These are phyloP conservation scores for Hydropotes inermis DNA, from an alignment of 2,113 vertebrate species.

Conservation along the genomic window DNA sequence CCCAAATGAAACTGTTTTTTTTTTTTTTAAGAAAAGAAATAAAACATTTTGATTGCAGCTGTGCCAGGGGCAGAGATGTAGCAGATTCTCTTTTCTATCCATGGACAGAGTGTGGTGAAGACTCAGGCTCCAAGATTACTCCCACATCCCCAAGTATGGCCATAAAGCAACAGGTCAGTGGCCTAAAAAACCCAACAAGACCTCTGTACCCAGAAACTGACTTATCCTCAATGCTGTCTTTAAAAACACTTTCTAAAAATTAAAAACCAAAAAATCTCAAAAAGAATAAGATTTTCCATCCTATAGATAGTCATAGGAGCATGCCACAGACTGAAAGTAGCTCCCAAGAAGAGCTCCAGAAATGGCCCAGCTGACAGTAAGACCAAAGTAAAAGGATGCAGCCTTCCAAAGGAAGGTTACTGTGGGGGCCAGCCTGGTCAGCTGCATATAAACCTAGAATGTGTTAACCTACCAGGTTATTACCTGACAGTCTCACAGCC, in stretches of 20 bases:
- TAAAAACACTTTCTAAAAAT: neutral
- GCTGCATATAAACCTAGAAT: neutral
- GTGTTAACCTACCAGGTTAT: neutral
- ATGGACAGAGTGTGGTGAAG: neutral
- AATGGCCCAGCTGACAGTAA: neutral
- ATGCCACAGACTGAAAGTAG: neutral
- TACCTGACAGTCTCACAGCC: neutral
- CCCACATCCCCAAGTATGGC: neutral
- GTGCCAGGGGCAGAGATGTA: neutral
- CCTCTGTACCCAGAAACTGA: neutral
- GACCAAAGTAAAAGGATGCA: neutral
- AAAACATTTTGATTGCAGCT: neutral
- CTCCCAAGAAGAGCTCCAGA: neutral
- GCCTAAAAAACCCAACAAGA: neutral
- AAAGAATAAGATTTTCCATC: neutral
- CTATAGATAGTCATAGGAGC: neutral
- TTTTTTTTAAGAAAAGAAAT: neutral
- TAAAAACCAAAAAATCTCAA: neutral
- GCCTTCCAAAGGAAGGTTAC: neutral
- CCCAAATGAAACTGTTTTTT: neutral
- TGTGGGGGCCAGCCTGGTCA: too few species aligned
- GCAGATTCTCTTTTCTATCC: neutral
- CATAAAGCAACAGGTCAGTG: neutral
- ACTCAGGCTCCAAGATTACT: neutral
- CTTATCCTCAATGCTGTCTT: neutral